phyloP scores from a whole-genome alignment of 2,888 invertebrate genomes.

The Allolobophora icterica region DNA sequence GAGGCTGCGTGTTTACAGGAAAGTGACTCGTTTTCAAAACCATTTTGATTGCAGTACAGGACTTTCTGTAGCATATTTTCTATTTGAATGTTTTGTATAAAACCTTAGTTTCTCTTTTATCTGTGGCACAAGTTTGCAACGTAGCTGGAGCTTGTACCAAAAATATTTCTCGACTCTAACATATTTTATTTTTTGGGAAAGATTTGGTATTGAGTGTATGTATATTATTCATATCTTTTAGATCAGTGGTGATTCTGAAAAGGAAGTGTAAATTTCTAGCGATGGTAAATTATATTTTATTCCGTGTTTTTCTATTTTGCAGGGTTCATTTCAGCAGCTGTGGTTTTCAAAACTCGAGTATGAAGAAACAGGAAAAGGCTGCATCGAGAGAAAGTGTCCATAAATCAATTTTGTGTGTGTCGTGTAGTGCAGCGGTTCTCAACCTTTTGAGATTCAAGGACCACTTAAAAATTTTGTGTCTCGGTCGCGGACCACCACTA shows the following conservation, averaged over 20 bases:
- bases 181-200: background rate
- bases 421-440: background rate
- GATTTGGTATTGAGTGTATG: background rate
- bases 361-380: constrained; percentile 94
- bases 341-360: constrained; percentile 99
- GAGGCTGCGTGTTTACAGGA: background rate
- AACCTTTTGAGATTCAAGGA: too few species aligned
- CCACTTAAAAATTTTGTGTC: too few species aligned
- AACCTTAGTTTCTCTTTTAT: background rate
- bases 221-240: background rate
- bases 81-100: background rate
- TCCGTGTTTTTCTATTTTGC: constrained; percentile 46
- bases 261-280: background rate
- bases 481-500: too few species aligned
- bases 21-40: background rate
- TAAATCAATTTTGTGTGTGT: constrained; percentile 51
- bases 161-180: background rate
- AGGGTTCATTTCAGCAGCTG: constrained; percentile 98
- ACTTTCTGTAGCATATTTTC: background rate
- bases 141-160: background rate
- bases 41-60: background rate
- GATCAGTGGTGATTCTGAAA: background rate
- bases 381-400: constrained; percentile 88
- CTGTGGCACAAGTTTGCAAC: background rate
- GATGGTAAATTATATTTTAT: background rate